These are phyloP conservation scores for Megalonaias nervosa DNA, from an alignment of 1,140 invertebrate species.

Conservation along the genomic window DNA sequence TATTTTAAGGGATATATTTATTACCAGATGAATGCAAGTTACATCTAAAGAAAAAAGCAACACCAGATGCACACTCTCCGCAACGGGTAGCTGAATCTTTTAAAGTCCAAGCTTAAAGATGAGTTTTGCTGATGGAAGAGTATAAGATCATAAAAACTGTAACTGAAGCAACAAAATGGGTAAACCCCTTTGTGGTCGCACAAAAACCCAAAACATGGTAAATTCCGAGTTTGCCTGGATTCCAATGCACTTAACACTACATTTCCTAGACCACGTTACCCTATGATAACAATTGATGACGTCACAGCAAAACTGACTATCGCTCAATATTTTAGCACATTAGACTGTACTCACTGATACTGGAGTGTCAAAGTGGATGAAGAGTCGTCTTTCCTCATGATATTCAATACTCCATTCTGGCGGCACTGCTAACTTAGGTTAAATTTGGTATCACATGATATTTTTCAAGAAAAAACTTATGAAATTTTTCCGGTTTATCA, in stretches of 20 bases:
- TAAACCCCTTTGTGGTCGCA: slow-evolving; percentile 70
- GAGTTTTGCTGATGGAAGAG: slow-evolving; percentile 36
- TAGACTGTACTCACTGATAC: slow-evolving; percentile 62
- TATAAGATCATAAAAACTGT: slow-evolving; percentile 45
- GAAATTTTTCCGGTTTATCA: slow-evolving; percentile 40
- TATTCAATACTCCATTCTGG: slow-evolving; percentile 60
- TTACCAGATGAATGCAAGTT: too few species aligned
- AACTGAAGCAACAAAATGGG: slow-evolving; percentile 70
- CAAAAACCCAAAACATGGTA: slow-evolving; percentile 67
- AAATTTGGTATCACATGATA: slow-evolving; percentile 32
- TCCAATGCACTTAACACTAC: slow-evolving; percentile 31
- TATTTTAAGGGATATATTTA: slow-evolving; percentile 36
- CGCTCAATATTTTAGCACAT: slow-evolving; percentile 39
- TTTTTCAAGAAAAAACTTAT: slow-evolving; percentile 34
- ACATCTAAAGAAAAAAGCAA: slow-evolving; percentile 39
- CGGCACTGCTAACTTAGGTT: slow-evolving; percentile 30
- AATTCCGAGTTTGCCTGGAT: slow-evolving; percentile 40
- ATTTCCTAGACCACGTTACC: slow-evolving; percentile 32
- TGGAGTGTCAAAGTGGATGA: slow-evolving; percentile 57
- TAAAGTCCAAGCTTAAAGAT: slow-evolving; percentile 19
- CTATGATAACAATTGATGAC: slow-evolving; percentile 26
- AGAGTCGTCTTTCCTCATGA: slow-evolving; percentile 46
- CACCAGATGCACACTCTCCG: slow-evolving; percentile 42
- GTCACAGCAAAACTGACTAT: slow-evolving; percentile 14
- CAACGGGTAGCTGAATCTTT: slow-evolving; percentile 51